Base-by-base conservation (phyloP, 2,113 vertebrate species). In the Puntigrus tetrazona region DNA sequence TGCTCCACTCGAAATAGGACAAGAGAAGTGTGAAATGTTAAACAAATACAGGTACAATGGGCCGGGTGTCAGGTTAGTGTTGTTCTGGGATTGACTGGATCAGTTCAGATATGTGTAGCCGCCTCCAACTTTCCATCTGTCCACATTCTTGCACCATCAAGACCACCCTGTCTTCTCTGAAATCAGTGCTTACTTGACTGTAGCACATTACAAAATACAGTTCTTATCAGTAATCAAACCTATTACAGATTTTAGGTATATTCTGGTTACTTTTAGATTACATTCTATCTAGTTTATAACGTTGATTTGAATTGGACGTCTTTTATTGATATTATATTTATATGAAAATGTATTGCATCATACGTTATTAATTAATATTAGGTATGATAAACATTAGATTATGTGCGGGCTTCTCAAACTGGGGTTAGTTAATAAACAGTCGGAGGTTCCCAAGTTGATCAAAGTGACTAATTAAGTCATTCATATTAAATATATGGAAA, bases 51-150 rank as follows among this genome's bases (percentile, higher is more conserved):
- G 34, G 55, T 81, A 80, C 29, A 20, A 27, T 25, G 25, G 45
- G 43, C 10, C 20, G 50, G 70, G 43, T 79, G 52, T 80, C 81
- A 83, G 80, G 73, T 73, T 85, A 69, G 78, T 84, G 72, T 63
- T 86, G 70, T 70, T 77, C 77, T 72, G 82, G 63, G 82, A 82
- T 73, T 78, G 61, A 55, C 45, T 20, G 77, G 31, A 65, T 81
- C 72, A 72, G 1, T 81, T 84, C 25, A 86, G 78, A 65, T 63
- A 86, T 78, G 81, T 76, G 76, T 69, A 36, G 43, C 50, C 25
- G 11, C 47, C 36, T 76, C 81, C 81, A 86, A 63, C 31, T 84
- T 84, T 79, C 59, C 74, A 83, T 76, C 81, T 79, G 36, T 70
- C 59, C 45, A 77, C 41, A 5, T 5, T 70, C 77, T 16, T 10